Evolutionary conservation across 2,797 vertebrate species (phyloP), one percentile per base, ranked within the genome.

Genomic region (Parauchenoglanis ngamensis): DNA sequence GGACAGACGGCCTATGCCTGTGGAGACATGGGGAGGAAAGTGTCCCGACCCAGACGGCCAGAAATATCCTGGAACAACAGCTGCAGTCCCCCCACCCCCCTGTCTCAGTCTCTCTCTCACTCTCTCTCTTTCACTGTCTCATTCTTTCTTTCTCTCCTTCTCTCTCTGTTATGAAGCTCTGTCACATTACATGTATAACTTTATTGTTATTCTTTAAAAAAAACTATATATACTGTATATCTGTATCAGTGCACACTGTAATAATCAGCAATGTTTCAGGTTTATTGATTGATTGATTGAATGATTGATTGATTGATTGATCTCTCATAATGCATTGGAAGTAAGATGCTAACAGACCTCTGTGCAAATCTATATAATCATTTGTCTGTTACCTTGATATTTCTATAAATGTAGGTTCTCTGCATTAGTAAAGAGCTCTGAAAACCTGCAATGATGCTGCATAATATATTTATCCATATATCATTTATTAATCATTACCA

Each of bases 31-130:
- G 81, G 57, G 54, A 89, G 89, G 67, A 75, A 85, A 52, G 49
- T 70, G 68, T 23, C 80, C 81, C 28, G 75, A 68, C 56, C 65
- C 92, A 90, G 88, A 79, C 80, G 79, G 70, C 15, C 86, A 90
- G 92, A 90, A 93, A 92, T 90, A 92, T 87, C 85, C 78, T 88
- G 85, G 77, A 88, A 90, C 83, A 87, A 84, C 82, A 83, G 82
- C 80, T 89, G 75, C 56, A 77, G 65, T 75, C 82, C 28, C 72
- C 61, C 54, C 86, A 44, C 49, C 28, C 70, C 68, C 28, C 56
- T 46, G 31, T 52, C 52, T 70, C 59, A 56, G 63, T 49, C 59
- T n/a, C n/a, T 28, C 11, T 54, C 46, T 40, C 54, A 83, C 28
- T 89, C 31, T 57, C 35, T 68, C 40, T 44, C 23, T 85, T 68